Evolutionary conservation across 1,140 invertebrate species (phyloP), one percentile per base, ranked within the genome.

Genomic region (Drosophila willistoni): DNA sequence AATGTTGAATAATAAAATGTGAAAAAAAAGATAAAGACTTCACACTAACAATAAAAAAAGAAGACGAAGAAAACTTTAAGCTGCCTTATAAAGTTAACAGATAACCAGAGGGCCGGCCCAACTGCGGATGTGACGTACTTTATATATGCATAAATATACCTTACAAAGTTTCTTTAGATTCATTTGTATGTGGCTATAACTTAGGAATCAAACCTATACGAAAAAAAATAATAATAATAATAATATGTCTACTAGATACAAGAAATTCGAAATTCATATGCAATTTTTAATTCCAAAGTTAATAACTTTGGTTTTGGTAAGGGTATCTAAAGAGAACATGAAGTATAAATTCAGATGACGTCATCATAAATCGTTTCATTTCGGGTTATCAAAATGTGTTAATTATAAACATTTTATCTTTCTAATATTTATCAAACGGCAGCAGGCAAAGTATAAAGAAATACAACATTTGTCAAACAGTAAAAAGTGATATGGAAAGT

Each of bases 1-100:
- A 75, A 75, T 57, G 73, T 62, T 34, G 75, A 73, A 75, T 68
- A 34, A 75, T 63, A 75, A 75, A 75, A 66, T 13, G 36, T 39
- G 12, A 55, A 55, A 70, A 33, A 33, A 33, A 25, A 44, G 57
- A n/a, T 7, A 41, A 73, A 62, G 42, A 42, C 17, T 73, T 54
- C 9, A 25, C 67, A 61, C 66, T 34, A 51, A 17, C 25, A 47
- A 41, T 39, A 62, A 51, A 57, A 64, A 64, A 47, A 33, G 39
- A 62, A 57, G 57, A 39, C 34, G 61, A 47, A 57, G 57, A 39
- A 47, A 73, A 47, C 14, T 17, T 9, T 42, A 29, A 67, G 55
- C 70, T 62, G 65, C 25, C 39, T 68, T 72, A 68, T 63, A 63
- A 69, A 69, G 59, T 57, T 69, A 56, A 73, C 60, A 74, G 71